A percentile compares a stretch with the other conserved stretches of the same genome.
phyloP scores from a whole-genome alignment of 64 coral and sea anemone genomes.

The Platygyra sinensis region DNA sequence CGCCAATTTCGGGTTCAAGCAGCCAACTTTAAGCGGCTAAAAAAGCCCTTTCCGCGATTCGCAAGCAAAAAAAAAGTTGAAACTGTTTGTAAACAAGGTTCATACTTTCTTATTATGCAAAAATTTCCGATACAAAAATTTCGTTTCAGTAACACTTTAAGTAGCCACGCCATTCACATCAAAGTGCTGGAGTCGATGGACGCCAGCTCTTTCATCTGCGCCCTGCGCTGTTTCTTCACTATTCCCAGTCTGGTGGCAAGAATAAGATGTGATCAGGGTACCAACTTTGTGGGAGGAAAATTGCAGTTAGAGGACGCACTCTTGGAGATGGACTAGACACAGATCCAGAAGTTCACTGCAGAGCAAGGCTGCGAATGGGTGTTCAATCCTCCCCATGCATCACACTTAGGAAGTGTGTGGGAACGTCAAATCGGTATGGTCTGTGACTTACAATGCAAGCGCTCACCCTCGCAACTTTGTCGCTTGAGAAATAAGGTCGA shows the following conservation, averaged over 20 bases:
- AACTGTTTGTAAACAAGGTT: too few species aligned
- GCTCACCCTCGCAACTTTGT: too few species aligned
- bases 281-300: conserved; percentile 32
- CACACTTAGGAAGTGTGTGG: conserved; percentile 5
- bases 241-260: not conserved
- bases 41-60: too few species aligned
- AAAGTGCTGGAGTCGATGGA: conserved; percentile 29
- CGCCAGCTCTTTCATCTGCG: conserved; percentile 10
- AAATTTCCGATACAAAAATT: too few species aligned
- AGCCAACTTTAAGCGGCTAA: too few species aligned
- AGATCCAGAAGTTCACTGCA: not conserved
- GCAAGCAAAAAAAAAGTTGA: too few species aligned
- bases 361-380: conserved; percentile 42
- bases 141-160: too few species aligned
- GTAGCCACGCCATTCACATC: conserved; percentile 22
- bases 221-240: not conserved
- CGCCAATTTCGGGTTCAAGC: too few species aligned
- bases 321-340: not conserved
- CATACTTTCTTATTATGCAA: too few species aligned
- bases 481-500: too few species aligned
- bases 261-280: conserved; percentile 24
- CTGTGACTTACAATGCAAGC: too few species aligned
- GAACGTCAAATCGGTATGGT: not conserved
- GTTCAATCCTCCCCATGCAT: too few species aligned
- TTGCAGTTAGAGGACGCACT: not conserved